A percentile compares a stretch with the other conserved stretches of the same genome.
These are phyloP conservation scores for Cyprinodon tularosa DNA, from an alignment of 2,113 vertebrate genomes.

Conservation along the genomic window DNA sequence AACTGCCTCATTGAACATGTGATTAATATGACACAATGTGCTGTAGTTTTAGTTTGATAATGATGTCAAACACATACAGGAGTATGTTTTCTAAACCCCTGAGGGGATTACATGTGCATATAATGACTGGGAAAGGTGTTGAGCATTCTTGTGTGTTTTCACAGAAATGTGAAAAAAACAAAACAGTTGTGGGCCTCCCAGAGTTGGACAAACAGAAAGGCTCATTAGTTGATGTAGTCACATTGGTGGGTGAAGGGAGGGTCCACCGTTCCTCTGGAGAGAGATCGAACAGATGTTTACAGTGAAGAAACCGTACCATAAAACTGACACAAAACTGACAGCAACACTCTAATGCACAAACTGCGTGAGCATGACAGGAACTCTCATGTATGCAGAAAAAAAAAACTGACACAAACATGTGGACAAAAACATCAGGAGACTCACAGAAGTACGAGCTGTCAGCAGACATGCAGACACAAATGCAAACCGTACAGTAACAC, in stretches of 20 bases:
- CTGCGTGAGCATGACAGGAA: conserved; percentile 7
- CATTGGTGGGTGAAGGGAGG: conserved; percentile 51
- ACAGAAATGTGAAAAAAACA: neutral
- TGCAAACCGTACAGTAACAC: neutral
- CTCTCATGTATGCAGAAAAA: neutral
- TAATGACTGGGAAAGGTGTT: conserved; percentile 30
- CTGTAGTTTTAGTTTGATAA: conserved; percentile 42
- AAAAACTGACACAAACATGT: conserved; percentile 3
- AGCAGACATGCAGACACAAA: neutral
- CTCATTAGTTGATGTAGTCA: conserved; percentile 65
- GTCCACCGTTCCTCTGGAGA: conserved; percentile 54
- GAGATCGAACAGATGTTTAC: conserved; percentile 61
- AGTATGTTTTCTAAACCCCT: conserved; percentile 25
- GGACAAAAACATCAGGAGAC: conserved; percentile 8
- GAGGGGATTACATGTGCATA: conserved; percentile 24
- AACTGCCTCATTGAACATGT: conserved; percentile 64
- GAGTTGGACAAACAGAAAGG: conserved; percentile 46
- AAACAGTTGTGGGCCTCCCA: neutral
- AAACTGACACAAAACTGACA: conserved; percentile 31
- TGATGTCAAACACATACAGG: conserved; percentile 56
- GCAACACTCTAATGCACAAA: conserved; percentile 18
- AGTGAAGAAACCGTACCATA: conserved; percentile 27
- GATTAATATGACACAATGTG: conserved; percentile 60
- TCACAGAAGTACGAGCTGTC: neutral
- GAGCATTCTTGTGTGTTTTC: neutral